Conservation (phyloP, 2,888 invertebrate genomes). For the Pantelozetes paolii region DNA sequence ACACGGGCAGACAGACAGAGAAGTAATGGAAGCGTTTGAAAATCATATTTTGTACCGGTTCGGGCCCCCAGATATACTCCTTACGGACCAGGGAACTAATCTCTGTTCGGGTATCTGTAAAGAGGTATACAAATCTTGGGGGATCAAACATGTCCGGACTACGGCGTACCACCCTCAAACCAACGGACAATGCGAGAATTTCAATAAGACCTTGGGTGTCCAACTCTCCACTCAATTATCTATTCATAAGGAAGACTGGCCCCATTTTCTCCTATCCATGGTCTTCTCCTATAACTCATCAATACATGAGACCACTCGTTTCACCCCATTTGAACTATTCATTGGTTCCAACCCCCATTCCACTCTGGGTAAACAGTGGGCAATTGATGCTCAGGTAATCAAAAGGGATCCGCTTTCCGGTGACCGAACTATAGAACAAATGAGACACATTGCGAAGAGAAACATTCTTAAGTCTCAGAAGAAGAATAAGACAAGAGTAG, state of each 20-base stretch:
- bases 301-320: constrained; percentile 43
- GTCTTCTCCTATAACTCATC: constrained; percentile 46
- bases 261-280: constrained; percentile 40
- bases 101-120: background rate
- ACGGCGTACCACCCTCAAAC: constrained; percentile 23
- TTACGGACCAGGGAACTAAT: background rate
- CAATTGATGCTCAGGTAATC: background rate
- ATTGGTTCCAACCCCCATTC: constrained; percentile 44
- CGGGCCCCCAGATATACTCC: background rate
- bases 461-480: background rate
- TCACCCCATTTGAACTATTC: constrained; percentile 46
- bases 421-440: too few relatives aligned
- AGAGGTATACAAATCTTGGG: background rate
- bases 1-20: background rate
- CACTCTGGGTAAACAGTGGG: too few relatives aligned
- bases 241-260: constrained; percentile 45
- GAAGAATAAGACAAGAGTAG: background rate
- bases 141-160: background rate
- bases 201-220: constrained; percentile 44
- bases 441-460: background rate
- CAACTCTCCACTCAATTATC: constrained; percentile 45
- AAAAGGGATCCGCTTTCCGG: background rate
- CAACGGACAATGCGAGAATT: constrained; percentile 14
- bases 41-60: too few relatives aligned
- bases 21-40: background rate